These are phyloP conservation scores for Oikopleura dioica DNA, from an alignment of 23 tunicate species.

Conservation along the genomic window DNA sequence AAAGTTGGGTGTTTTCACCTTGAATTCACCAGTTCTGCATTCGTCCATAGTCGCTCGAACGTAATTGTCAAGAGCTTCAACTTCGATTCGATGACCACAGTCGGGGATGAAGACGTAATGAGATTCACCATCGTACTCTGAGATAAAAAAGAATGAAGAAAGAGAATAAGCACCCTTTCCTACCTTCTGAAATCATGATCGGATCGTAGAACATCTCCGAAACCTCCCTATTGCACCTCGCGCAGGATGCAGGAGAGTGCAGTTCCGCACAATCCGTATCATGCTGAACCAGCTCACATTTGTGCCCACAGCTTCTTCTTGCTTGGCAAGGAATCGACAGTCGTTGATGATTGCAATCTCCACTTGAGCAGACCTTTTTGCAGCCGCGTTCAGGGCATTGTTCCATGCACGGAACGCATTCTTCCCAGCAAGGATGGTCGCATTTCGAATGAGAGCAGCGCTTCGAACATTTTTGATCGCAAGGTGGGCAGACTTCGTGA, in stretches of 20 bases:
- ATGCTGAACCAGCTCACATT: background rate
- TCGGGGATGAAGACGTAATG: background rate
- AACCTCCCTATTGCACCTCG: background rate
- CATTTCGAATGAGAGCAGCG: conserved; percentile 54
- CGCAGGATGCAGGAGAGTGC: background rate
- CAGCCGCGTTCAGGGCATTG: background rate
- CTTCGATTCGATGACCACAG: background rate
- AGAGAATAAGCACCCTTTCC: no score
- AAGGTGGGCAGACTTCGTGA: conserved; percentile 43
- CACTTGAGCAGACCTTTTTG: background rate
- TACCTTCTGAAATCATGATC: no score
- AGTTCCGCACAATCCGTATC: background rate
- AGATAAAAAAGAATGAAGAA: no score
- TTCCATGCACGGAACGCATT: conserved; percentile 37
- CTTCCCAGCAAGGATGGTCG: conserved; percentile 25
- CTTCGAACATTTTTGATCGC: conserved; percentile 31
- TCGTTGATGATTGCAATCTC: background rate
- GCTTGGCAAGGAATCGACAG: background rate
- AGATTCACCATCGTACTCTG: background rate
- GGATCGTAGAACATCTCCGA: background rate
- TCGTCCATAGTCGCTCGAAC: background rate
- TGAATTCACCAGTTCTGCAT: background rate
- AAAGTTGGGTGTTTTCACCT: background rate
- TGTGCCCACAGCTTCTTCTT: background rate
- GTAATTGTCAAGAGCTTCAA: background rate